These are phyloP conservation scores for Ctenochaetus hawaiiensis DNA, from an alignment of 2,797 vertebrate genomes.

Conservation along the genomic window DNA sequence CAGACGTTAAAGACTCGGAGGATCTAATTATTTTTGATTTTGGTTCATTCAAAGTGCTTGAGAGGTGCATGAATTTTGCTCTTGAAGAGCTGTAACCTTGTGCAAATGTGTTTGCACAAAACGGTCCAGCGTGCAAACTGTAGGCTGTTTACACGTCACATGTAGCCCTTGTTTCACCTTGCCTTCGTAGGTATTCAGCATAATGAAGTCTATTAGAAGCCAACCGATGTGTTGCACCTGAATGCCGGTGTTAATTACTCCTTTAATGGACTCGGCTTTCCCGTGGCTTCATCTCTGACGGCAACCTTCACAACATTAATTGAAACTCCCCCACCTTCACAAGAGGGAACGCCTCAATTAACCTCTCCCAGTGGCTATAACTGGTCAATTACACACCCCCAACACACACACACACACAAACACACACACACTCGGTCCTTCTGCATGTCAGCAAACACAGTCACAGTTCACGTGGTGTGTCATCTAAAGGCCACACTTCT, in stretches of 20 bases:
- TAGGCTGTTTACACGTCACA: neutral
- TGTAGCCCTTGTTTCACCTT: conserved; percentile 36
- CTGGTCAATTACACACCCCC: conserved; percentile 72
- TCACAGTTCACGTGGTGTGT: conserved; percentile 53
- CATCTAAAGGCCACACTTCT: conserved; percentile 49
- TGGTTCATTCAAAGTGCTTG: no score
- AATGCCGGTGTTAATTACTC: conserved; percentile 74
- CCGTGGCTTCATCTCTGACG: conserved; percentile 66
- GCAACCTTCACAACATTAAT: conserved; percentile 80
- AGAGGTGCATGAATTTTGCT: no score
- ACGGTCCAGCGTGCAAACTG: neutral
- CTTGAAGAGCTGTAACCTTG: no score
- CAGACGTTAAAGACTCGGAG: no score
- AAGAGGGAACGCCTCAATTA: conserved; percentile 76
- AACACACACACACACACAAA: neutral
- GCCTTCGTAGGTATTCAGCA: conserved; percentile 16
- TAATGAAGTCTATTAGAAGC: conserved; percentile 67
- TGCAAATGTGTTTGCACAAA: neutral
- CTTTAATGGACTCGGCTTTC: conserved; percentile 75
- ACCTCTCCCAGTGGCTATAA: conserved; percentile 71
- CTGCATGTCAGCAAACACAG: conserved; percentile 68
- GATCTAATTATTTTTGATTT: no score
- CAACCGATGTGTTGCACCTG: conserved; percentile 61
- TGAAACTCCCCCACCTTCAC: conserved; percentile 75
- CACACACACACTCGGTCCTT: no score